A percentile compares a stretch with the other conserved stretches of the same genome.
Evolutionary conservation across 2,113 vertebrate species (phyloP).

Genomic region (Sminthopsis crassicaudata): DNA sequence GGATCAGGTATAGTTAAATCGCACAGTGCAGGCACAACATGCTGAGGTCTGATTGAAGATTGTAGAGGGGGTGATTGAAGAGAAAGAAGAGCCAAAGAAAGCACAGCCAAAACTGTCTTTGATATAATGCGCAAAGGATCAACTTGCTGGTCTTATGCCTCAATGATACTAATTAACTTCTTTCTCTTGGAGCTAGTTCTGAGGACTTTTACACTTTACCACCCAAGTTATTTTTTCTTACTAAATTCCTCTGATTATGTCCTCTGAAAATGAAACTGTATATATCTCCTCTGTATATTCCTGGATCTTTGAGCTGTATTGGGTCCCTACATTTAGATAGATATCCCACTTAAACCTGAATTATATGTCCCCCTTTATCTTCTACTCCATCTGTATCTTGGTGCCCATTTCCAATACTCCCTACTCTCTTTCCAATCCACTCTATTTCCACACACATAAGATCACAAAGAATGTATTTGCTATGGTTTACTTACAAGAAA

Average conservation of each 20-base stretch:
- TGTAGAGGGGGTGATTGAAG: no score
- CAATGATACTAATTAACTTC: background rate
- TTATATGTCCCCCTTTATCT: background rate
- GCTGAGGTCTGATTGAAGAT: no score
- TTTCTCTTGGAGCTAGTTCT: background rate
- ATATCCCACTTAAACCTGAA: background rate
- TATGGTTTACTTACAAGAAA: background rate
- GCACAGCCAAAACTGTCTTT: background rate
- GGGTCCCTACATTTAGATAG: background rate
- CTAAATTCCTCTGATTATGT: background rate
- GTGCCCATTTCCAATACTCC: background rate
- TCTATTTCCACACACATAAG: background rate
- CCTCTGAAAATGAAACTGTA: background rate
- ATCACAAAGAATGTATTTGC: background rate
- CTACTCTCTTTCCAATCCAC: background rate
- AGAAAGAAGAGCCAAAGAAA: no score
- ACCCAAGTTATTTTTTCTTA: background rate
- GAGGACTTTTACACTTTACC: background rate
- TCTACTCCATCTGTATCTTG: background rate
- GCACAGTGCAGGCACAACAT: no score
- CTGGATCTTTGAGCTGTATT: background rate
- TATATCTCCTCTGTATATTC: background rate
- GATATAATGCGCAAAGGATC: background rate
- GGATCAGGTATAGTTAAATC: no score
- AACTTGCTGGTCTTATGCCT: background rate